Conservation (phyloP, 2,888 invertebrate genomes). For the Himalopsyche kuldschensis region DNA sequence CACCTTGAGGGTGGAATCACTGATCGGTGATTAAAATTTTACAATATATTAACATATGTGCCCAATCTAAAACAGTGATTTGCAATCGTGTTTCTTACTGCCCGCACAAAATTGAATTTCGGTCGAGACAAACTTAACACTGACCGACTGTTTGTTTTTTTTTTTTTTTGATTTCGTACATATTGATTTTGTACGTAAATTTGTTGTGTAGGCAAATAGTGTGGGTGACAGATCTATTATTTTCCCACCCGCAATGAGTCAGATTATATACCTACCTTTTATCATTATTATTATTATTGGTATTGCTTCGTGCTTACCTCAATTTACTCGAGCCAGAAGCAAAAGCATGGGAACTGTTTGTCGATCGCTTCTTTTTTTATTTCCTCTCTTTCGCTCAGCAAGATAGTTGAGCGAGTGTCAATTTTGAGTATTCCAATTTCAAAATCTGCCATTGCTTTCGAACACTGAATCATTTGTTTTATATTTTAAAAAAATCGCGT, state of each 20-base stretch:
- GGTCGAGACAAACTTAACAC: too few relatives aligned
- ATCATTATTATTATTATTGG: background rate
- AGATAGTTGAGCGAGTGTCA: background rate
- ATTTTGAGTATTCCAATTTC: background rate
- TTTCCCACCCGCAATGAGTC: background rate
- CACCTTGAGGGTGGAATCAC: too few relatives aligned
- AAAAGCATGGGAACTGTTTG: background rate
- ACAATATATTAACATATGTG: too few relatives aligned
- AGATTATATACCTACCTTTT: background rate
- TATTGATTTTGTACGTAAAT: background rate
- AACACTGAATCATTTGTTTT: too few relatives aligned
- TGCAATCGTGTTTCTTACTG: too few relatives aligned
- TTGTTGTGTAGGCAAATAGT: background rate
- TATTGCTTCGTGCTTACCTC: background rate
- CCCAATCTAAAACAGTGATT: too few relatives aligned
- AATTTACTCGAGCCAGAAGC: background rate
- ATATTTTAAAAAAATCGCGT: too few relatives aligned
- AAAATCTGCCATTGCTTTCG: background rate
- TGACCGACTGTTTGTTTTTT: too few relatives aligned
- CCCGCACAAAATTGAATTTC: too few relatives aligned
- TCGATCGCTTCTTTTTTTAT: background rate
- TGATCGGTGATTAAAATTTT: too few relatives aligned
- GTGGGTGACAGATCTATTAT: background rate
- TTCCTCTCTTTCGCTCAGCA: background rate
- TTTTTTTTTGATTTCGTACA: background rate